Evolutionary conservation across 2,888 invertebrate species (phyloP).

Genomic region (Campoletis raptor): DNA sequence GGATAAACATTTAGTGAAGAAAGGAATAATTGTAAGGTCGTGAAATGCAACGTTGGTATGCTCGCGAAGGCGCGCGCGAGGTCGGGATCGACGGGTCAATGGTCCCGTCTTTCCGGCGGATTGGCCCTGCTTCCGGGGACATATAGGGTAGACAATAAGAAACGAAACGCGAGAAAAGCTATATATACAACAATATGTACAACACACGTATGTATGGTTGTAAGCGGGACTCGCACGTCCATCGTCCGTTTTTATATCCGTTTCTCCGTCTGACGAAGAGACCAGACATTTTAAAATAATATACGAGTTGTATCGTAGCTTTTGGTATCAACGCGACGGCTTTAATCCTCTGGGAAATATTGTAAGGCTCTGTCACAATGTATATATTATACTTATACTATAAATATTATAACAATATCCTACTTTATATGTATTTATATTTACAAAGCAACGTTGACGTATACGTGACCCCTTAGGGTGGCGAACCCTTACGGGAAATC

Average conservation of each 20-base stretch:
- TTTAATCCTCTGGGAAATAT: slow-evolving; percentile 65
- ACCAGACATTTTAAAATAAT: slow-evolving; percentile 45
- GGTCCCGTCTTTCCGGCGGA: slow-evolving; percentile 84
- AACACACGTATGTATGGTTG: slow-evolving; percentile 59
- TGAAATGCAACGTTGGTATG: slow-evolving; percentile 82
- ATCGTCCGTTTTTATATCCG: slow-evolving; percentile 53
- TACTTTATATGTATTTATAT: slow-evolving; percentile 36
- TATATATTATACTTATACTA: neutral
- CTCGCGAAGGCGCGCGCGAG: slow-evolving; percentile 79
- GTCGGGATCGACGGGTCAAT: slow-evolving; percentile 84
- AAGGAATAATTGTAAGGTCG: slow-evolving; percentile 71
- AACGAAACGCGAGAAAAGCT: slow-evolving; percentile 68
- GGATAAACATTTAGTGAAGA: slow-evolving; percentile 16
- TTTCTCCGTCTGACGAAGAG: slow-evolving; percentile 47
- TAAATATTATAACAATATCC: slow-evolving; percentile 24
- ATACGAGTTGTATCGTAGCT: slow-evolving; percentile 5
- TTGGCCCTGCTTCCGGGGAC: slow-evolving; percentile 85
- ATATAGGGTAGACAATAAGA: slow-evolving; percentile 84
- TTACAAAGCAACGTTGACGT: slow-evolving; percentile 42
- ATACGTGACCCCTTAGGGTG: slow-evolving; percentile 37
- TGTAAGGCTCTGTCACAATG: slow-evolving; percentile 46
- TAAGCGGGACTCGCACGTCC: slow-evolving; percentile 67
- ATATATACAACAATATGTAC: neutral
- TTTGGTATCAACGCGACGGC: slow-evolving; percentile 22
- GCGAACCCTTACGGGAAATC: slow-evolving; percentile 66